Conservation (phyloP, 2,888 invertebrate genomes). For the Anagyrus pseudococci region DNA sequence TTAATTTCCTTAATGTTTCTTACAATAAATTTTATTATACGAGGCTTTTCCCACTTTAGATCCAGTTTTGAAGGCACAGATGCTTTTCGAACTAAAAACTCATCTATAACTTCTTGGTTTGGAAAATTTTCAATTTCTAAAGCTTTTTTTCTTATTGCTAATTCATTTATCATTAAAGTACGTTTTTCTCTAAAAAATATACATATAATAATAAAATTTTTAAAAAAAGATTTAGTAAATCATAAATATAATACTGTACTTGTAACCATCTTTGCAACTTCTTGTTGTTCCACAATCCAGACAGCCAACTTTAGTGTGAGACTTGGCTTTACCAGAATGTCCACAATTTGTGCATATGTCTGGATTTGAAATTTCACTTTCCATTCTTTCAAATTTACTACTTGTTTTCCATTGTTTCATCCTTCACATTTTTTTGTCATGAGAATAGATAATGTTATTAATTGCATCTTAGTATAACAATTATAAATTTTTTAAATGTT, state of each 20-base stretch:
- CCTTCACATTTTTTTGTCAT: conserved; percentile 53
- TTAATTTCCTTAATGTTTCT: conserved; percentile 47
- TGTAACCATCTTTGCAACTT: conserved; percentile 71
- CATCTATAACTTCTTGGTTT: conserved; percentile 75
- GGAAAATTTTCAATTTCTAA: conserved; percentile 72
- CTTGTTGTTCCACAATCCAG: conserved; percentile 67
- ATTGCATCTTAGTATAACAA: not conserved
- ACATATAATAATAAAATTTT: not conserved
- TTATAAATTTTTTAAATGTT: conserved; percentile 23
- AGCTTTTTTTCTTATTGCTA: conserved; percentile 73
- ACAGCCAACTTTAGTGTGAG: conserved; percentile 74
- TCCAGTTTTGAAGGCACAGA: conserved; percentile 64
- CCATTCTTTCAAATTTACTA: conserved; percentile 65
- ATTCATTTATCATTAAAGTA: conserved; percentile 71
- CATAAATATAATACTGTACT: conserved; percentile 59
- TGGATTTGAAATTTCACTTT: conserved; percentile 65
- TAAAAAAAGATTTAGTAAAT: conserved; percentile 4
- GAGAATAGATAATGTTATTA: not conserved
- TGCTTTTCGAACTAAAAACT: conserved; percentile 70
- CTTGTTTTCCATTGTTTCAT: conserved; percentile 72
- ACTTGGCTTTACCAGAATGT: conserved; percentile 69
- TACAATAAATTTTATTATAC: conserved; percentile 75
- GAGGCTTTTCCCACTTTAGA: conserved; percentile 71
- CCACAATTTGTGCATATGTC: conserved; percentile 76
- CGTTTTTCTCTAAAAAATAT: conserved; percentile 67